phyloP scores from a whole-genome alignment of 1,140 invertebrate species.

The Gonatopus flavifemur region DNA sequence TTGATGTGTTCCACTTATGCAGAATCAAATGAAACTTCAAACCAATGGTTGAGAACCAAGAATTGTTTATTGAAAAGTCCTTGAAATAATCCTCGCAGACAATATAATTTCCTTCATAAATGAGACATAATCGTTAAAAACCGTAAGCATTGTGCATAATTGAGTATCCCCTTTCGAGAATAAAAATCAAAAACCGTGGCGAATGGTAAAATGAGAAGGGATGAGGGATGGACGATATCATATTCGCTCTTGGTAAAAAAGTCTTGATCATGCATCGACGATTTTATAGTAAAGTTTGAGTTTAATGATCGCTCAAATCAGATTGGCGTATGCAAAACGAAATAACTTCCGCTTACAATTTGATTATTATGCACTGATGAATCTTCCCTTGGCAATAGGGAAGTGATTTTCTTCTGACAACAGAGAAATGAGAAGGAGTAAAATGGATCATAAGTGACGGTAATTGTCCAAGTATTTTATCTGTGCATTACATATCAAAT shows the following conservation, averaged over 20 bases:
- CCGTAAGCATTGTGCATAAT: neutral
- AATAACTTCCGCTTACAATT: constrained; percentile 10
- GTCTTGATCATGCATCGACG: constrained; percentile 18
- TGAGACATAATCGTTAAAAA: neutral
- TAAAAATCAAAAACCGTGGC: constrained; percentile 3
- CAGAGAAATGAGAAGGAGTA: no score
- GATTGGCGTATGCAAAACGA: neutral
- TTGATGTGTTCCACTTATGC: no score
- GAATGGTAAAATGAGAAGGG: neutral
- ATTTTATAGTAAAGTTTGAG: neutral
- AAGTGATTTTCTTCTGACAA: neutral
- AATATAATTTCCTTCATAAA: neutral
- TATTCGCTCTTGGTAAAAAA: no score
- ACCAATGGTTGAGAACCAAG: no score
- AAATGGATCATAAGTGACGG: no score
- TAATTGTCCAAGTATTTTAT: no score
- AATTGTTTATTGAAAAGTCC: no score
- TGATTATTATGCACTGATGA: constrained; percentile 5
- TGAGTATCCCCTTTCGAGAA: neutral
- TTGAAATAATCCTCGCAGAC: no score
- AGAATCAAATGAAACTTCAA: no score
- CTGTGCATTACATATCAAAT: no score
- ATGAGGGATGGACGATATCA: no score
- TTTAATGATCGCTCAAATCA: neutral
- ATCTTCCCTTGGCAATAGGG: neutral